Conservation (phyloP, 2,888 invertebrate species). For the Brachyopa scutellaris region DNA sequence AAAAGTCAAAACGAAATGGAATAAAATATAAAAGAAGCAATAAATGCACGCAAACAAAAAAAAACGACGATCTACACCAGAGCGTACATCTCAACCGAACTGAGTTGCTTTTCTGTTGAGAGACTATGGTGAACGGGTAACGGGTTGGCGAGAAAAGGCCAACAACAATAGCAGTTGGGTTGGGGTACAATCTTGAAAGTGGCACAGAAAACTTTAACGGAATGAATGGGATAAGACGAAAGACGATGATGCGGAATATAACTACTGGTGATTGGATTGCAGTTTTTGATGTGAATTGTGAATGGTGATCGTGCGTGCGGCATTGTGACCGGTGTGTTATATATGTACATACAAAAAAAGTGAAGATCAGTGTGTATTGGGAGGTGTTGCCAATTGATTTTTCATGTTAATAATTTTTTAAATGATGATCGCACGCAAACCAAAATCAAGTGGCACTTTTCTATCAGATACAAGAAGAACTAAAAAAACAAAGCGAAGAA, state of each 20-base stretch:
- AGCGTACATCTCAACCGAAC: slow-evolving; percentile 56
- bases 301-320: slow-evolving; percentile 12
- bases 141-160: slow-evolving; percentile 65
- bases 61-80: slow-evolving; percentile 54
- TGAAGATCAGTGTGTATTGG: neutral
- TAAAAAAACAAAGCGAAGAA: too few species aligned
- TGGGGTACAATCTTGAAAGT: slow-evolving; percentile 44
- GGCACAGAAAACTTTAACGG: slow-evolving; percentile 11
- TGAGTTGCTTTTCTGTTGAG: slow-evolving; percentile 34
- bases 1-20: neutral
- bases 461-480: too few species aligned
- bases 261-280: neutral
- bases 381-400: slow-evolving; percentile 21
- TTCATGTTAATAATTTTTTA: too few species aligned
- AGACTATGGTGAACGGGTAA: slow-evolving; percentile 57
- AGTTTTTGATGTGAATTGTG: too few species aligned
- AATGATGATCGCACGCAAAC: too few species aligned
- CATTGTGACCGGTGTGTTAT: neutral
- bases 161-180: slow-evolving; percentile 39
- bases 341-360: too few species aligned
- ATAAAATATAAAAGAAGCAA: slow-evolving; percentile 32
- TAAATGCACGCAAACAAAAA: slow-evolving; percentile 48
- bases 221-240: slow-evolving; percentile 14
- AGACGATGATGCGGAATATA: slow-evolving; percentile 14
- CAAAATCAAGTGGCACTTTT: too few species aligned